These are phyloP conservation scores for Phytoseiulus persimilis DNA, from an alignment of 2,888 invertebrate genomes.

Conservation along the genomic window DNA sequence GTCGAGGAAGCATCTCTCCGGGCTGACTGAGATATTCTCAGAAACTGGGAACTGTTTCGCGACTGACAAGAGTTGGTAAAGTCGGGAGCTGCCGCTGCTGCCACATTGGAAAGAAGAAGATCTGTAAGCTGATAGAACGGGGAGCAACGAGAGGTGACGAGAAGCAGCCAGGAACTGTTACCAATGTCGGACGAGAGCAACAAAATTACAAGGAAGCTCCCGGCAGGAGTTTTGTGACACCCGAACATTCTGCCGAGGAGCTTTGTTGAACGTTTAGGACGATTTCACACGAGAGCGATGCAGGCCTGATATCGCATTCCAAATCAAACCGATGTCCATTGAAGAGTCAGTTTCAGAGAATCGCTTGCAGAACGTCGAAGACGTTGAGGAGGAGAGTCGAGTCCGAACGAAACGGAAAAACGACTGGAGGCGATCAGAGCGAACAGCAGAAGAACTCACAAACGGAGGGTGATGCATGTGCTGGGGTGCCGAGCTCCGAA, in stretches of 20 bases:
- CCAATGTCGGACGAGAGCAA: not conserved
- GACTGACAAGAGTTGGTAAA: not conserved
- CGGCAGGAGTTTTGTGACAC: not conserved
- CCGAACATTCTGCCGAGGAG: not conserved
- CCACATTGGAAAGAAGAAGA: not conserved
- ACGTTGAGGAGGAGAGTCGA: not conserved
- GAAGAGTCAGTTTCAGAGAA: not conserved
- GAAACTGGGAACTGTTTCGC: not conserved
- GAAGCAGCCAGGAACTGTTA: not conserved
- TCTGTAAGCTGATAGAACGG: not conserved
- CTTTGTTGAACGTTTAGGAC: not conserved
- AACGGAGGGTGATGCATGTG: not conserved
- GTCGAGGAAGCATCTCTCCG: not conserved
- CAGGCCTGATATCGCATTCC: not conserved
- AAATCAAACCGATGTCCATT: not conserved
- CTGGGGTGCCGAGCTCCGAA: not conserved
- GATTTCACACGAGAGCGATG: not conserved
- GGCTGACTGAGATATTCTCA: not conserved
- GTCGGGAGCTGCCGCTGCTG: not conserved
- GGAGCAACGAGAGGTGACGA: conserved; percentile 5
- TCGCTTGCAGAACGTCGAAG: not conserved
- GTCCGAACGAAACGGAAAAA: not conserved
- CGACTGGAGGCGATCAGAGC: not conserved
- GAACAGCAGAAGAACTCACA: not conserved
- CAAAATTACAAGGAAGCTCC: not conserved